These are phyloP conservation scores for Odontocerum albicorne DNA, from an alignment of 2,888 invertebrate species.

Conservation along the genomic window DNA sequence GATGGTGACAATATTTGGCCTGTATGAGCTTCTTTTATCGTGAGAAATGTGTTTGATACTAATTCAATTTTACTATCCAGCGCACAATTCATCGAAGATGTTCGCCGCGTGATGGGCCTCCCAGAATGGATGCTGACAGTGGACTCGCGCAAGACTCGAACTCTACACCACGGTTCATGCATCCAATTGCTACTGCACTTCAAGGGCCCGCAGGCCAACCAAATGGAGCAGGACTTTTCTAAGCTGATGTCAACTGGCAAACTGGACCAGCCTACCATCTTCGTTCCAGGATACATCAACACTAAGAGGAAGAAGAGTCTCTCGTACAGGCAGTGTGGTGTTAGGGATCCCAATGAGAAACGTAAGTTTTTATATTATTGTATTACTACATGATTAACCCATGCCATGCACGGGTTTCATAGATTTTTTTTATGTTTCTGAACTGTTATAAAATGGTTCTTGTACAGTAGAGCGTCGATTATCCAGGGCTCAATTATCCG, in stretches of 20 bases:
- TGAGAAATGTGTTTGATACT: neutral
- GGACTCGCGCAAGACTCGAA: slow-evolving; percentile 78
- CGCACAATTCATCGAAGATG: slow-evolving; percentile 80
- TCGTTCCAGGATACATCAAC: slow-evolving; percentile 74
- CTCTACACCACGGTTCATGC: slow-evolving; percentile 76
- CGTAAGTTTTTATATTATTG: too few species aligned
- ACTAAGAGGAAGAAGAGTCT: slow-evolving; percentile 69
- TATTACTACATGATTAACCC: neutral
- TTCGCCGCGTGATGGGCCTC: slow-evolving; percentile 79
- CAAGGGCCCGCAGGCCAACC: slow-evolving; percentile 77
- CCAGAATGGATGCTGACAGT: slow-evolving; percentile 90
- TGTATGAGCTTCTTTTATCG: too few species aligned
- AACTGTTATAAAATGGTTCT: too few species aligned
- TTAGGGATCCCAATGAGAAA: slow-evolving; percentile 73
- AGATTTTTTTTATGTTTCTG: too few species aligned
- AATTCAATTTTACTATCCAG: too few species aligned
- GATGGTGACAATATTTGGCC: too few species aligned
- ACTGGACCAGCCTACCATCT: slow-evolving; percentile 73
- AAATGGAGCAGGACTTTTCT: slow-evolving; percentile 79
- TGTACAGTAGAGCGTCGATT: too few species aligned
- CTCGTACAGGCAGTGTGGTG: slow-evolving; percentile 76
- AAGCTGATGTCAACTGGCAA: slow-evolving; percentile 72
- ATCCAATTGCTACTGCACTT: slow-evolving; percentile 86
- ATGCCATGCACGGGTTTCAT: too few species aligned
- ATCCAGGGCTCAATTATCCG: too few species aligned